Evolutionary conservation across 2,797 vertebrate genomes (phyloP).

Genomic region (Stomatorhinus walkeri): DNA sequence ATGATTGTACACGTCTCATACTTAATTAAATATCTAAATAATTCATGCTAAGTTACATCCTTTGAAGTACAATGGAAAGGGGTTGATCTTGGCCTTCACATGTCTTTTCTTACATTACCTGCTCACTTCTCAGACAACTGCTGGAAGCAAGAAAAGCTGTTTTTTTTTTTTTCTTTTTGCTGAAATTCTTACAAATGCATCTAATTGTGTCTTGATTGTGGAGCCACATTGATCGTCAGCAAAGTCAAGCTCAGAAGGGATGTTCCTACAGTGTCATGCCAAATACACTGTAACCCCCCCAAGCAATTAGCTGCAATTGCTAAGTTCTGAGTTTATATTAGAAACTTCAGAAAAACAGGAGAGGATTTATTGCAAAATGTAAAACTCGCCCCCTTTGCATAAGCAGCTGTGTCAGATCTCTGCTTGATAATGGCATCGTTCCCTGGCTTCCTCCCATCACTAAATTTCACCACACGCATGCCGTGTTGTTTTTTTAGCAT

Average conservation of each 20-base stretch:
- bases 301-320: neutral
- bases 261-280: neutral
- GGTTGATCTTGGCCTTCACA: neutral
- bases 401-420: neutral
- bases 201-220: slow-evolving; percentile 1
- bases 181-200: neutral
- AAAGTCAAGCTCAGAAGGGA: neutral
- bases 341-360: neutral
- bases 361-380: neutral
- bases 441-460: neutral
- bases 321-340: neutral
- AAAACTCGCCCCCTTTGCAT: neutral
- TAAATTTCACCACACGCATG: neutral
- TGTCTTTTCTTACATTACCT: neutral
- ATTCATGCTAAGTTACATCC: neutral
- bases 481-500: neutral
- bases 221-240: neutral
- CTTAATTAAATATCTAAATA: neutral
- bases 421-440: neutral
- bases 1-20: neutral
- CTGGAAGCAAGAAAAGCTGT: neutral
- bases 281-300: neutral
- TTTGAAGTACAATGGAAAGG: neutral
- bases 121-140: neutral
- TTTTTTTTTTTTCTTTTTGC: neutral